Percentiles rank a stretch among this genome's conserved stretches.
These are phyloP conservation scores for Acomys russatus DNA, from an alignment of 2,797 vertebrate species.

Conservation along the genomic window DNA sequence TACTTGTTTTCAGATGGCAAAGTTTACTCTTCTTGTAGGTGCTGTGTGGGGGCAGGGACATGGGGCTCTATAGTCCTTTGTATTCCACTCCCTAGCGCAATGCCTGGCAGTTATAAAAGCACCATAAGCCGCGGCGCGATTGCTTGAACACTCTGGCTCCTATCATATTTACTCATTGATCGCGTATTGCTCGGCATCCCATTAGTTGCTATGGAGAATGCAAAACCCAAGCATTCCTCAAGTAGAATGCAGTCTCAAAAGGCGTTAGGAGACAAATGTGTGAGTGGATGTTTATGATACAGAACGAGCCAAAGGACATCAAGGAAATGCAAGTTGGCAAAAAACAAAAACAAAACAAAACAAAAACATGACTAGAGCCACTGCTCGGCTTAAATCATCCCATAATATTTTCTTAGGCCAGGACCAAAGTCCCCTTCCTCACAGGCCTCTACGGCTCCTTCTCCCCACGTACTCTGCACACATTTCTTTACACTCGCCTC, in stretches of 20 bases:
- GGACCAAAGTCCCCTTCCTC: neutral
- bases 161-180: neutral
- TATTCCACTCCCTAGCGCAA: neutral
- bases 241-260: neutral
- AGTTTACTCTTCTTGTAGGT: neutral
- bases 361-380: neutral
- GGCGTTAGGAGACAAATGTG: neutral
- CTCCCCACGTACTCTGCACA: neutral
- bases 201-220: neutral
- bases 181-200: neutral
- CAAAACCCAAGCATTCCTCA: neutral
- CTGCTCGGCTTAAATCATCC: neutral
- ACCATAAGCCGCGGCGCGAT: neutral
- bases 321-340: neutral
- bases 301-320: neutral
- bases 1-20: neutral
- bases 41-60: too few relatives aligned
- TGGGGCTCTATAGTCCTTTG: fast-evolving
- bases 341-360: too few relatives aligned
- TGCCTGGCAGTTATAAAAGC: neutral
- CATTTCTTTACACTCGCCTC: neutral
- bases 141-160: neutral
- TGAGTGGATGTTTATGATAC: neutral
- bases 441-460: neutral
- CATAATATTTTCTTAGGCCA: neutral